A percentile compares a stretch with the other conserved stretches of the same genome.
Evolutionary conservation across 2,113 vertebrate genomes (phyloP).

Genomic region (Sturnira hondurensis): DNA sequence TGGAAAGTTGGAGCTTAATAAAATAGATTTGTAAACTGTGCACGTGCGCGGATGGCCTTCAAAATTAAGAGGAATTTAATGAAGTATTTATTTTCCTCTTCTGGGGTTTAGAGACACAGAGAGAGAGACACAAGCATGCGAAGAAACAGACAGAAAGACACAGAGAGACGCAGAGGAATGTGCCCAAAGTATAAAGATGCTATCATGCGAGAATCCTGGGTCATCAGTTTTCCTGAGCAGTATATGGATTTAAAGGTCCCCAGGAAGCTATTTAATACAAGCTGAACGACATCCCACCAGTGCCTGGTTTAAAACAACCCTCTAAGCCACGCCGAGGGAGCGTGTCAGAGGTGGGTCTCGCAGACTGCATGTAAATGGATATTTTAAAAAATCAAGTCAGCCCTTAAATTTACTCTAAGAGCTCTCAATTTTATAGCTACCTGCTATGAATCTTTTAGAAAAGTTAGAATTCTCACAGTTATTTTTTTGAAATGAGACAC

Average conservation of each 20-base stretch:
- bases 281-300: not conserved
- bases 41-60: not conserved
- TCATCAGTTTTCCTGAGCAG: not conserved
- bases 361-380: not conserved
- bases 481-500: not conserved
- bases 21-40: not conserved
- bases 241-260: not conserved
- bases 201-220: not conserved
- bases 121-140: not conserved
- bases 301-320: not conserved
- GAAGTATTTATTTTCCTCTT: not conserved
- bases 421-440: not conserved
- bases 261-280: not conserved
- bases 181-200: not conserved
- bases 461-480: not conserved
- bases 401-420: conserved; percentile 22
- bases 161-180: rapidly evolving
- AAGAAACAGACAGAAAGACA: not conserved
- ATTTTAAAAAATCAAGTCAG: conserved; percentile 46
- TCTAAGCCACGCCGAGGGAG: not conserved
- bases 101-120: not conserved
- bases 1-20: not conserved
- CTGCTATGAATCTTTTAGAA: conserved; percentile 1
- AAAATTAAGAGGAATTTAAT: not conserved
- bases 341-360: not conserved